These are phyloP conservation scores for Argyra leucocephala DNA, from an alignment of 2,888 invertebrate species.

Conservation along the genomic window DNA sequence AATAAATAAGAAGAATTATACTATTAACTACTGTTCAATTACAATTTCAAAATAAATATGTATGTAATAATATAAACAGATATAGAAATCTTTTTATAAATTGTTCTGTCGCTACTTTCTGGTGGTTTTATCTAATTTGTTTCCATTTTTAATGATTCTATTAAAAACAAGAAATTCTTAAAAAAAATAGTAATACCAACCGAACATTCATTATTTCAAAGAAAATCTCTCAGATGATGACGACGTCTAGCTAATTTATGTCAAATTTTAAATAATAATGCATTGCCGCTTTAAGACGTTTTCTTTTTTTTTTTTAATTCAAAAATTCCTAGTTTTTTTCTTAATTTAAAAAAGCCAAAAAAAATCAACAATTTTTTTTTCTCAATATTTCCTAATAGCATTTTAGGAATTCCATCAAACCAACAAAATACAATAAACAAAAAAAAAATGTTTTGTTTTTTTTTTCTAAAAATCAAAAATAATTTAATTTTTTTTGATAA, in stretches of 20 bases:
- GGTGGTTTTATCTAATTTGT: too few species aligned
- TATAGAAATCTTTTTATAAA: too few species aligned
- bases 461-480: constrained; percentile 2
- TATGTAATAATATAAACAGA: too few species aligned
- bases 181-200: too few species aligned
- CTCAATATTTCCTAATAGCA: background rate
- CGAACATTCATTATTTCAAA: background rate
- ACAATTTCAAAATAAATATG: too few species aligned
- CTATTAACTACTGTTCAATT: too few species aligned
- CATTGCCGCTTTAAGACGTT: background rate
- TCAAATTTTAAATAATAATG: background rate
- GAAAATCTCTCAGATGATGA: background rate
- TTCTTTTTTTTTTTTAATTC: background rate
- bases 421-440: background rate
- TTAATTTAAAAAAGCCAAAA: too few species aligned
- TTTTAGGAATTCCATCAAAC: background rate
- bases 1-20: too few species aligned
- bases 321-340: background rate
- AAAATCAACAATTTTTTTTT: background rate
- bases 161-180: too few species aligned
- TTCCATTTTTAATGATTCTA: too few species aligned
- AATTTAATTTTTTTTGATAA: background rate
- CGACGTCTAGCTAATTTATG: constrained; percentile 1
- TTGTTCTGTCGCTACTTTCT: too few species aligned
- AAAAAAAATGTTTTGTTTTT: background rate